These are phyloP conservation scores for Acestrorhynchus altus DNA, from an alignment of 2,797 vertebrate genomes.

Conservation along the genomic window DNA sequence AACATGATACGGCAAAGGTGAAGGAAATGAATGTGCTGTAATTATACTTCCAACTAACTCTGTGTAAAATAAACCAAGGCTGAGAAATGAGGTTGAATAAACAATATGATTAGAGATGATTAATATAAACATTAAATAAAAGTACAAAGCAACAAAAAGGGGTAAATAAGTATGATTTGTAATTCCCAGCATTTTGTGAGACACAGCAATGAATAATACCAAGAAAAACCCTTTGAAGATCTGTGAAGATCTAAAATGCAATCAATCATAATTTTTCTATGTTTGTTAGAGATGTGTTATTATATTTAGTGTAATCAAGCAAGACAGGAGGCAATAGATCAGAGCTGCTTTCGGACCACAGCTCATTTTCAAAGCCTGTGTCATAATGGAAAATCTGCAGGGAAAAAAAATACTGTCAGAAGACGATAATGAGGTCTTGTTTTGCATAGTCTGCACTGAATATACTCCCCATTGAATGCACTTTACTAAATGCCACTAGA, in stretches of 20 bases:
- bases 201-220: not conserved
- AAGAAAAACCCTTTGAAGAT: constrained; percentile 18
- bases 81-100: not conserved
- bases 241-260: constrained; percentile 20
- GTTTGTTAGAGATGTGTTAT: constrained; percentile 46
- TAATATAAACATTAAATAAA: not conserved
- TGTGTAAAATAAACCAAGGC: not conserved
- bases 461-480: constrained; percentile 15
- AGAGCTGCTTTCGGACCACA: constrained; percentile 16
- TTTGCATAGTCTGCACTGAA: not conserved
- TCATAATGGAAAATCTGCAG: not conserved
- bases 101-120: constrained; percentile 14
- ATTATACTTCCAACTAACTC: not conserved
- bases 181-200: not conserved
- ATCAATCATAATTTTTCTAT: constrained; percentile 61
- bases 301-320: constrained; percentile 23
- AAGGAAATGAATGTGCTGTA: constrained; percentile 7
- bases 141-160: constrained; percentile 3
- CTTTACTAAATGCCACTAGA: constrained; percentile 2
- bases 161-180: not conserved
- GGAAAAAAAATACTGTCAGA: not conserved
- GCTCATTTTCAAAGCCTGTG: not conserved
- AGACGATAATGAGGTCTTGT: not conserved
- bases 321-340: not conserved
- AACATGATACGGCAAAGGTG: not conserved